A percentile compares a stretch with the other conserved stretches of the same genome.
These are phyloP conservation scores for Cotesia glomerata DNA, from an alignment of 1,140 invertebrate genomes.

Conservation along the genomic window DNA sequence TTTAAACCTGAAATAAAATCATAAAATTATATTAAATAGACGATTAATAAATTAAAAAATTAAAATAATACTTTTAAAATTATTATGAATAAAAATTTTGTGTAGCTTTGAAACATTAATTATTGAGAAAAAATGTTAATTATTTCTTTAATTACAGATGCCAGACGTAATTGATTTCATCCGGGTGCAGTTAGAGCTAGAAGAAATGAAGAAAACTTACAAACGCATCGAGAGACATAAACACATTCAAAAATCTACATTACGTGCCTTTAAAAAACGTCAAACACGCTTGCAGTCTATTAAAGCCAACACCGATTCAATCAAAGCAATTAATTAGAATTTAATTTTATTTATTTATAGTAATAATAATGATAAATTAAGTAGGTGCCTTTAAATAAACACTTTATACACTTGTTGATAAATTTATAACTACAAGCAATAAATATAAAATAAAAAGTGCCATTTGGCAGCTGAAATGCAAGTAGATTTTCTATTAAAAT, in stretches of 20 bases:
- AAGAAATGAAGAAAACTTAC: constrained; percentile 59
- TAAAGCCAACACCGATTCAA: neutral
- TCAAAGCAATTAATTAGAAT: neutral
- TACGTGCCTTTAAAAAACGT: constrained; percentile 24
- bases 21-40: neutral
- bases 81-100: constrained; percentile 66
- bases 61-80: no score
- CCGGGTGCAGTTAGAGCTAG: constrained; percentile 59
- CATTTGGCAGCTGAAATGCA: no score
- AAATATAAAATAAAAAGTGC: no score
- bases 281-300: constrained; percentile 12
- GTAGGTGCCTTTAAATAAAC: neutral
- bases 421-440: no score
- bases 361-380: neutral
- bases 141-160: constrained; percentile 42
- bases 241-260: constrained; percentile 53
- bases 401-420: neutral
- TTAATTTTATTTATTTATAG: neutral
- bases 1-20: constrained; percentile 66
- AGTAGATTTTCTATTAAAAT: no score
- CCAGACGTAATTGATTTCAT: constrained; percentile 67
- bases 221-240: constrained; percentile 61
- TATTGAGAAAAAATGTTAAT: no score
- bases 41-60: no score
- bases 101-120: no score